Conservation (phyloP, 2,888 invertebrate species). For the Ichneumoninae sp. region DNA sequence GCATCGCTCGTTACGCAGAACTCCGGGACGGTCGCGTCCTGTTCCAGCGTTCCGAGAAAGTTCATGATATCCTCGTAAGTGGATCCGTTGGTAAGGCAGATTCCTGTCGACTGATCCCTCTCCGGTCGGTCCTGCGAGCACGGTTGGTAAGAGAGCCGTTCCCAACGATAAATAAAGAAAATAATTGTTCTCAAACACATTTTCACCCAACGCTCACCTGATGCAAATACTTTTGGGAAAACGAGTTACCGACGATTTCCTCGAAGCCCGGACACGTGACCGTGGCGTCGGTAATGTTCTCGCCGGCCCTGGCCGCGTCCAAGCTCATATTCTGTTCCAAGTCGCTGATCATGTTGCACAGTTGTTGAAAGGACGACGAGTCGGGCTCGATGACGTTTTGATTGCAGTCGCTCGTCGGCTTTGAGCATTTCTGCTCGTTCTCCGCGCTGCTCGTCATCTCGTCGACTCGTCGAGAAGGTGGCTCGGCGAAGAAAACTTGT, state of each 20-base stretch:
- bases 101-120: slow-evolving; percentile 71
- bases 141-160: not conserved
- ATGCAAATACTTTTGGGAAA: slow-evolving; percentile 60
- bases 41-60: slow-evolving; percentile 77
- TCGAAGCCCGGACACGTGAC: not conserved
- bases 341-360: slow-evolving; percentile 78
- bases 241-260: not conserved
- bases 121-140: slow-evolving; percentile 74
- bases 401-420: slow-evolving; percentile 73
- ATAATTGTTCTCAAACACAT: not conserved
- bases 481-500: not conserved
- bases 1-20: slow-evolving; percentile 12
- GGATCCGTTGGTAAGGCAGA: slow-evolving; percentile 66
- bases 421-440: slow-evolving; percentile 34
- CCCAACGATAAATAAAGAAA: no score
- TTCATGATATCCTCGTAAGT: slow-evolving; percentile 80
- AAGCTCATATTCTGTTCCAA: slow-evolving; percentile 72
- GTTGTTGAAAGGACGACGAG: slow-evolving; percentile 75
- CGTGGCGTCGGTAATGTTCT: not conserved
- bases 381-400: slow-evolving; percentile 77
- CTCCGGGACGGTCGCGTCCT: slow-evolving; percentile 68
- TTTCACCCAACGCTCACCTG: slow-evolving; percentile 62
- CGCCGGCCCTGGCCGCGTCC: not conserved
- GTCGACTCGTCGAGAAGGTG: slow-evolving; percentile 15
- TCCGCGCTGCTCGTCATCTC: slow-evolving; percentile 34